phyloP scores from a whole-genome alignment of 2,113 vertebrate species.

The Equus przewalskii region DNA sequence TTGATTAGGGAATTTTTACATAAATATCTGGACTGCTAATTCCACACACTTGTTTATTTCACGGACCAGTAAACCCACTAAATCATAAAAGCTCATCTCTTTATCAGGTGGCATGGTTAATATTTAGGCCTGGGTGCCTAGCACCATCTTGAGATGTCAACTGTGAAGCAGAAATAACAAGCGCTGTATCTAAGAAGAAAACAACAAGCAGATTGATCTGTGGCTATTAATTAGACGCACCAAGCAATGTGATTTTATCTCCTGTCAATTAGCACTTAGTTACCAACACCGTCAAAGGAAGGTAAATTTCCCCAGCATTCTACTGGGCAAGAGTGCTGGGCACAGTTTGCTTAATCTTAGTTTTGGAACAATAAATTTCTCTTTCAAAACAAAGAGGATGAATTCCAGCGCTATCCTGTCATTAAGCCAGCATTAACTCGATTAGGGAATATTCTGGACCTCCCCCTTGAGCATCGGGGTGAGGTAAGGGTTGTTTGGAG shows the following conservation, averaged over 20 bases:
- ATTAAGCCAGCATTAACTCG: not conserved
- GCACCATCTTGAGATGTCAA: not conserved
- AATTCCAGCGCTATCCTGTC: not conserved
- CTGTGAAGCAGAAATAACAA: not conserved
- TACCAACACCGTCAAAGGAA: not conserved
- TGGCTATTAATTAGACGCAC: not conserved
- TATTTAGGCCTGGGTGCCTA: not conserved
- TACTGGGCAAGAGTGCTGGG: not conserved
- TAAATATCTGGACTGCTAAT: not conserved
- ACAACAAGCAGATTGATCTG: not conserved
- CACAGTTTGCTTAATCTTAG: slow-evolving; percentile 1
- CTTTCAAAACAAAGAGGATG: slow-evolving; percentile 50
- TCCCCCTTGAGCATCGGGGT: not conserved
- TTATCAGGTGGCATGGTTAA: not conserved
- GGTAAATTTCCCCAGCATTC: not conserved
- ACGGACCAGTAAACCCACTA: slow-evolving; percentile 3
- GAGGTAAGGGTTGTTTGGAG: not conserved
- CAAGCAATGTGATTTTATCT: not conserved
- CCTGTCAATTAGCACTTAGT: not conserved
- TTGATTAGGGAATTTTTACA: not conserved
- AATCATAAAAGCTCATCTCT: not conserved
- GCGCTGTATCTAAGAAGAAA: not conserved
- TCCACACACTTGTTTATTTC: not conserved
- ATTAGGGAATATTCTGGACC: not conserved
- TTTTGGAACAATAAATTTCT: slow-evolving; percentile 6